Evolutionary conservation across 2,888 invertebrate species (phyloP).

Genomic region (Hypomecis punctinalis): DNA sequence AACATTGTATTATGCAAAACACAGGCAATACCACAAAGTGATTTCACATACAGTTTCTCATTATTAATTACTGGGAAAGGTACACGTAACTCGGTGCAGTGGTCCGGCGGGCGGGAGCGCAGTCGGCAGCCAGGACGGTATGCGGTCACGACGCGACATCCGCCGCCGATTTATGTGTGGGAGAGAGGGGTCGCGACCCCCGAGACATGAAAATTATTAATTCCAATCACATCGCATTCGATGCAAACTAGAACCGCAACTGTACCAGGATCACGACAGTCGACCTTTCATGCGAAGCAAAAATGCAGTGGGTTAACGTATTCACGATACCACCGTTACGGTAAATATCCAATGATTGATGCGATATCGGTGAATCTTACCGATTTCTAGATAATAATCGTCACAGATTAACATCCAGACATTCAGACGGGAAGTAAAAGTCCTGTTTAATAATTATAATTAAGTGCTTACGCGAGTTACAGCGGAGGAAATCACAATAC

Average conservation of each 20-base stretch:
- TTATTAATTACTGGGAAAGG: slow-evolving; percentile 56
- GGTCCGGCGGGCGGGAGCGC: slow-evolving; percentile 52
- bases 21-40: slow-evolving; percentile 40
- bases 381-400: background rate
- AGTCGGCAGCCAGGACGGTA: slow-evolving; percentile 41
- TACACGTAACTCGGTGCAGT: slow-evolving; percentile 55
- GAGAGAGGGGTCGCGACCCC: slow-evolving; percentile 70
- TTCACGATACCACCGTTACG: slow-evolving; percentile 6
- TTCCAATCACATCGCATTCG: slow-evolving; percentile 56
- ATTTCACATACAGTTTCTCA: slow-evolving; percentile 49
- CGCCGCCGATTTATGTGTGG: slow-evolving; percentile 74
- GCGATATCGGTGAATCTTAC: background rate
- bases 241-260: slow-evolving; percentile 36
- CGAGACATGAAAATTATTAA: slow-evolving; percentile 70
- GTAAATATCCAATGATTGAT: slow-evolving; percentile 8
- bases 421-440: slow-evolving; percentile 4
- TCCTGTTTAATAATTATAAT: too few species aligned
- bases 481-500: background rate
- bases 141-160: slow-evolving; percentile 70
- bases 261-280: slow-evolving; percentile 17
- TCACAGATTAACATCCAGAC: too few species aligned
- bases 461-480: too few species aligned
- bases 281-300: slow-evolving; percentile 13
- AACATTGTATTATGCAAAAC: slow-evolving; percentile 38
- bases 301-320: slow-evolving; percentile 17